Base-by-base conservation (phyloP, 2,113 vertebrate genomes). In the Lanius ludovicianus region DNA sequence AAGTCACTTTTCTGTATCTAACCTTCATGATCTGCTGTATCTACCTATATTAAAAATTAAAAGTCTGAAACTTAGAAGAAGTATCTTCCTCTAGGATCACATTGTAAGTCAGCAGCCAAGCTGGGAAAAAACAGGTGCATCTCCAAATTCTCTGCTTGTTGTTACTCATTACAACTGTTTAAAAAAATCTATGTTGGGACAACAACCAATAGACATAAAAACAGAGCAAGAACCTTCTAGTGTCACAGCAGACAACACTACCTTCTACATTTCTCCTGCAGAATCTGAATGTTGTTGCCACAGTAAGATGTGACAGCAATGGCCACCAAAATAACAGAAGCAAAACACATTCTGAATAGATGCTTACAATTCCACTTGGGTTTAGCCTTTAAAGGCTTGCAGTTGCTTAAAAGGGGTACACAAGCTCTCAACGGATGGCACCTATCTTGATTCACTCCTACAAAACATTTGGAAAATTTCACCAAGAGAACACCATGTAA, bases 401-500 rank as follows among this genome's bases (percentile, higher is more conserved):
- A 33, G 76, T 93, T 86, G 52, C 53, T 92, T 74, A 81, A 68
- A 83, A 86, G 47, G 39, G 20, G 41, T 59, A 92, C 56, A 70
- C n/a, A 68, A 86, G 78, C 53, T 83, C 56, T 84, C 83, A 93
- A 70, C 1, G 64, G 60, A 90, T 69, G 71, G 60, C 71, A 67
- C 39, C 75, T 74, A 67, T 84, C 88, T 92, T 39, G 67, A 94
- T 56, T 96, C 75, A 94, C 89, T 96, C 93, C 93, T 75, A 89
- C 96, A 95, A 97, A 94, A 86, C 95, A 96, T 86, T 96, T 95
- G 89, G 91, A 94, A 94, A 81, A 92, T 82, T 95, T 89, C 93
- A 90, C 50, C n/a, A 55, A 74, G 83, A 90, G 93, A 91, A 96
- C 90, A 93, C 79, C 73, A 78, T 63, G 83, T 93, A 83, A 94